phyloP scores from a whole-genome alignment of 1,140 invertebrate species.

The Phenacoccus solenopsis region DNA sequence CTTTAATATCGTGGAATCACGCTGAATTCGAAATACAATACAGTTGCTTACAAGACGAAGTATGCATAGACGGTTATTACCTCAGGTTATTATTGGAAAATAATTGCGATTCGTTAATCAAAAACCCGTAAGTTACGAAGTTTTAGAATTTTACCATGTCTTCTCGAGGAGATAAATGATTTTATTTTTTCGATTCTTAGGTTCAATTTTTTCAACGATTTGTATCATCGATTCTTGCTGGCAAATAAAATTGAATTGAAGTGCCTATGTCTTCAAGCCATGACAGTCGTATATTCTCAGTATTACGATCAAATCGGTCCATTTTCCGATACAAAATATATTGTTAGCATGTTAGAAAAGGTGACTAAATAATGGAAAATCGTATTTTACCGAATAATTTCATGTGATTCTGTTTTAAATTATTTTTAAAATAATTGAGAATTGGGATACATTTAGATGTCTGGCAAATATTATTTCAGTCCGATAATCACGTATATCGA shows the following conservation, averaged over 20 bases:
- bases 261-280: slow-evolving; percentile 90
- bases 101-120: slow-evolving; percentile 71
- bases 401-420: too few species aligned
- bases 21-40: slow-evolving; percentile 92
- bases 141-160: slow-evolving; percentile 8
- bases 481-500: too few species aligned
- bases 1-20: slow-evolving; percentile 93
- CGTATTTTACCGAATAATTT: too few species aligned
- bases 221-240: slow-evolving; percentile 93
- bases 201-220: slow-evolving; percentile 95
- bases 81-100: slow-evolving; percentile 86
- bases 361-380: slow-evolving; percentile 42
- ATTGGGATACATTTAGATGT: too few species aligned
- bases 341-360: slow-evolving; percentile 86
- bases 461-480: too few species aligned
- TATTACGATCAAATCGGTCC: slow-evolving; percentile 94
- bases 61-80: slow-evolving; percentile 98
- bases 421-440: too few species aligned
- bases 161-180: not conserved
- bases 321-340: slow-evolving; percentile 94
- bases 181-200: slow-evolving; percentile 37
- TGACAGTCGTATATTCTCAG: slow-evolving; percentile 92
- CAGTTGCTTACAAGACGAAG: slow-evolving; percentile 85
- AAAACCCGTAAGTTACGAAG: slow-evolving; percentile 73
- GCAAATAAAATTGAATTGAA: slow-evolving; percentile 85